Base-by-base conservation (phyloP, 1,140 invertebrate genomes). In the Subanguina moxae region DNA sequence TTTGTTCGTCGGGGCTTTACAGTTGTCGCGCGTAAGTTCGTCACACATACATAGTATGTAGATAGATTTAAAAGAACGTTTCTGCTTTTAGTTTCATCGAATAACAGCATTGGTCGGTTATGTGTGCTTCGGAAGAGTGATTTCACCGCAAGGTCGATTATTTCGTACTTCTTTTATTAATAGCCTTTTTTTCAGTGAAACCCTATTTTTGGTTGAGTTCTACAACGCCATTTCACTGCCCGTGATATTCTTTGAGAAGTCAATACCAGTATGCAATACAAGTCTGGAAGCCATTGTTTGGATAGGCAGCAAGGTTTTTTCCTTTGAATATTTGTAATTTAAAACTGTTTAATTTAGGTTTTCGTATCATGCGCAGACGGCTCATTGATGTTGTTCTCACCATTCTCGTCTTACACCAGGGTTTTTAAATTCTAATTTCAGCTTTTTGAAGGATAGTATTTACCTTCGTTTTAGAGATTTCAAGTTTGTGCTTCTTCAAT, bases 151-250 rank as follows among this genome's bases (percentile, higher is more conserved):
- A 56, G 52, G 52, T 56, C 9, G 3, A 3, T 56, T 3, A 23
- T 56, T 5, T 28, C 32, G 11, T 38, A 38, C 11, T 38, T 38
- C 11, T 3, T 38, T 38, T 3, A 38, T 3, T 38, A 5, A 38
- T 38, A 11, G 42, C 25, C 15, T 62, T 8, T 30, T 45, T 67
- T 67, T 67, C 25, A 19, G 15, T 15, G 11, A 38, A 42, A 28
- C 57, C 46, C 8, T 17, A 5, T 70, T 57, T n/a, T 30, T 74
- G 15, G 56, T 76, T 45, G 70, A 76, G 42, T 76, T 76, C 56
- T 76, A 76, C 64, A 78, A 78, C 42, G 62, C 67, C n/a, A 15
- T 64, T 11, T 64, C 78, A 23, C 42, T 52, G 56, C 74, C 75
- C 25, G 23, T 45, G 17, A 56, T 78, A n/a, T 65, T 57, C 28